These are phyloP conservation scores for Labroides dimidiatus DNA, from an alignment of 2,797 vertebrate species.

Conservation along the genomic window DNA sequence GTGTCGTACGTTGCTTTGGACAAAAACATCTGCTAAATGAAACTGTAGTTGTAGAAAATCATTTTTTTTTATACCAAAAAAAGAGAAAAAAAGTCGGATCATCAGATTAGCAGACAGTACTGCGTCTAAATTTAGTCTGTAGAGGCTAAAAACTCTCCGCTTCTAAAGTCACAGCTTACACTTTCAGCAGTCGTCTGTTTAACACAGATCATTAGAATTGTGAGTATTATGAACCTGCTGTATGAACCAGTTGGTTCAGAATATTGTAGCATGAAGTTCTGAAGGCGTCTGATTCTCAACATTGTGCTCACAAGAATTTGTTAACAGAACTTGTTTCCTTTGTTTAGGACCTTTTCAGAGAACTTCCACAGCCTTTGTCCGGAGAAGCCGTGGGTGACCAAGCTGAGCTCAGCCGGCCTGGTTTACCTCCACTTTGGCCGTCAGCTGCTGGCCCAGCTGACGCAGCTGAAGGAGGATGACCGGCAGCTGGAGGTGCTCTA, in stretches of 20 bases:
- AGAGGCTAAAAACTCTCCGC: neutral
- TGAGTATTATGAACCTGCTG: neutral
- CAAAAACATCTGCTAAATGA: too few species aligned
- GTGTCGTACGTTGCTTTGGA: too few species aligned
- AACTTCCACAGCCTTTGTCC: slow-evolving; percentile 89
- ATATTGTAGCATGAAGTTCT: too few species aligned
- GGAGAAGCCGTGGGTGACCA: slow-evolving; percentile 92
- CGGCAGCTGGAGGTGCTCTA: slow-evolving; percentile 84
- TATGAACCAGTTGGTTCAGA: too few species aligned
- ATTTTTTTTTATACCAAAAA: too few species aligned
- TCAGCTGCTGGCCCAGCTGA: slow-evolving; percentile 85
- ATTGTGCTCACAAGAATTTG: too few species aligned
- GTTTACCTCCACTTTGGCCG: slow-evolving; percentile 93
- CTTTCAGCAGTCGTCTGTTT: neutral
- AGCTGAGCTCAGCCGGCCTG: slow-evolving; percentile 95
- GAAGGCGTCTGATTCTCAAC: neutral
- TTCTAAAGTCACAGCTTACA: neutral
- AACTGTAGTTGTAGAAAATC: too few species aligned
- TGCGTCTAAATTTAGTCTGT: too few species aligned
- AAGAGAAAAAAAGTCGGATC: too few species aligned
- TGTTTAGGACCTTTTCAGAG: slow-evolving; percentile 87
- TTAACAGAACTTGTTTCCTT: neutral
- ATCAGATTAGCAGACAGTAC: too few species aligned
- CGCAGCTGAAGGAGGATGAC: slow-evolving; percentile 83
- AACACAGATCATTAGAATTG: too few species aligned